phyloP scores from a whole-genome alignment of 2,797 vertebrate genomes.

The Carapus acus region DNA sequence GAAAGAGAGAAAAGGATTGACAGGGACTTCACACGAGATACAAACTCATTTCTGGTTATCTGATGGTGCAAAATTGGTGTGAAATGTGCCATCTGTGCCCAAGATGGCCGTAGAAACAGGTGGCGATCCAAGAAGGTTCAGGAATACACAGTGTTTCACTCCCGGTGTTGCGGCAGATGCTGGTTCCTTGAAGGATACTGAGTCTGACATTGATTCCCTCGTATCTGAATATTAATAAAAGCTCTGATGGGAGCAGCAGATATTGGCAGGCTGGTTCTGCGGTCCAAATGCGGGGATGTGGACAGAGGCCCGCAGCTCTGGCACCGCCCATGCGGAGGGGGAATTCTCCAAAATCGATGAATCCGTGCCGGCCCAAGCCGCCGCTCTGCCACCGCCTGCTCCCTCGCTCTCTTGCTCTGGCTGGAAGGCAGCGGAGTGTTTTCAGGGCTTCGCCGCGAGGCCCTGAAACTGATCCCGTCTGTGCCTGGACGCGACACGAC shows the following conservation, averaged over 20 bases:
- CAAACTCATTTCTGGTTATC: neutral
- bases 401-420: constrained; percentile 15
- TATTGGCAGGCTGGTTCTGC: neutral
- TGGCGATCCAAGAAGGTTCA: too few species aligned
- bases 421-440: constrained; percentile 28
- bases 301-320: neutral
- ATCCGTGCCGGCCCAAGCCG: too few species aligned
- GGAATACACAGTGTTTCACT: too few species aligned
- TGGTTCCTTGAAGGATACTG: neutral
- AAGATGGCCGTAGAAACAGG: neutral
- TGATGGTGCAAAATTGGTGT: too few species aligned
- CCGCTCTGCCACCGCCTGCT: constrained; percentile 10
- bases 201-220: neutral
- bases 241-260: neutral
- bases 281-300: neutral
- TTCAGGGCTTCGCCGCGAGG: constrained; percentile 28
- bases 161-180: neutral
- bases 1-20: neutral
- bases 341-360: neutral
- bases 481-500: constrained; percentile 21
- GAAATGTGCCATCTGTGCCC: neutral
- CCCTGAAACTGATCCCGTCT: constrained; percentile 23
- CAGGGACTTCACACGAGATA: neutral
- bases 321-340: constrained; percentile 15
- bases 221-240: neutral